Base-by-base conservation (phyloP, 2,113 vertebrate genomes). In the Hippocampus abdominalis region DNA sequence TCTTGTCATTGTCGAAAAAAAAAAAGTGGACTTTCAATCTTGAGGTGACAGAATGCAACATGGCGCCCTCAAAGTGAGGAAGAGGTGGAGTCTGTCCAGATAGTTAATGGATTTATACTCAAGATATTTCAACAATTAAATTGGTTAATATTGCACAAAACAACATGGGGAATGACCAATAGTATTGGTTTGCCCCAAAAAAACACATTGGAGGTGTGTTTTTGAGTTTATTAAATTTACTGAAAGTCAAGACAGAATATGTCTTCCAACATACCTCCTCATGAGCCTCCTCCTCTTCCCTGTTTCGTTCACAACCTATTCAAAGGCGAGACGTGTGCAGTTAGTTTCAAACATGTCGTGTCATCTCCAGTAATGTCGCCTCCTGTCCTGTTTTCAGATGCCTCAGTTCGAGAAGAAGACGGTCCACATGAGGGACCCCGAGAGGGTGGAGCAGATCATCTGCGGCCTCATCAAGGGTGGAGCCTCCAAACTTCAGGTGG, bases 381-480 rank as follows among this genome's bases (percentile, higher is more conserved):
- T 67, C 1, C 23, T 61, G 29, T 8, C n/a, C 3, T 25, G 9
- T 8, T 54, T 73, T 9, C 56, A 99, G 97, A 99, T 99, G 96
- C 97, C 97, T 44, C 95, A 99, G 88, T 98, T 99, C 80, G 96
- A 97, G 91, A 98, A 95, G 87, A 91, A 88, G 70, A 95, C 94
- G 3, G 96, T 99, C 74, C 95, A 92, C 78, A 98, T 98, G 89
- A 95, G 92, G 90, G 94, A 98, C 86, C 95, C 94, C 0, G 92
- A 92, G 77, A 88, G 88, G 87, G 97, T 99, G 79, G 97, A 98
- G 88, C 95, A 98, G 90, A 95, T 98, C 79, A 97, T 98, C 73
- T 97, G 97, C 80, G 91, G 94, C 71, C 92, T 99, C 79, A 98
- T 99, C 89, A 96, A 98, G 88, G 97, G 95, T 64, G 97, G 96